Base-by-base conservation (phyloP, 30 jellyfish, hydroid and myxozoan species). In the Cassiopea xamachana region DNA sequence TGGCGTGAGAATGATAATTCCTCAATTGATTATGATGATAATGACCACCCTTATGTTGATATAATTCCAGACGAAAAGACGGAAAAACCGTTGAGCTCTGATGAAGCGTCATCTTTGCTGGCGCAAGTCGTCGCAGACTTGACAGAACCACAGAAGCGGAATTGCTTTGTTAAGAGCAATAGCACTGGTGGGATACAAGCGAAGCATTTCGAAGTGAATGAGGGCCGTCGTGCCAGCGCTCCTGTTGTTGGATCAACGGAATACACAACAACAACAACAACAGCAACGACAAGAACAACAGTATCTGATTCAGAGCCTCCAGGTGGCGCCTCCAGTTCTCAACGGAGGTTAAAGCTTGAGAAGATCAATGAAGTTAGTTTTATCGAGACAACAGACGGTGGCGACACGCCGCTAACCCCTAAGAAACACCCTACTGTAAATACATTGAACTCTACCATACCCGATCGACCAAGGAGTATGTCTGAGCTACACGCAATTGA, bases 41-140 rank as follows among this genome's bases (percentile, higher is more conserved):
- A 89, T 27, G 70, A 62, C 17, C 90, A 80, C 46, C 82, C 96
- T 7, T 89, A 89, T 60, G 73, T 89, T 62, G 96, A 89, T 72
- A 80, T 89, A 49, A 80, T 89, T 47, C 85, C 79, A 48, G 91
- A 80, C 59, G 79, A 89, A 12, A 90, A 89, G 59, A 47, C 48
- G 15, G 96, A 87, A 68, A 78, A 78, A 46, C 84, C 84, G 15
- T 19, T 87, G 9, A 79, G 79, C 46, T 87, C 94, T 16, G 96
- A 89, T 27, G 91, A 89, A 59, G 82, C 91, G 39, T 10, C 82
- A 75, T 77, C 91, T 1, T 79, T 89, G 16, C 83, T 89, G 12
- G 91, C 96, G 80, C 91, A 79, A 73, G 96, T 89, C 50, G 96
- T 89, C 44, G 96, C 91, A 15, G 91, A 89, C 78, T 50, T 89